Evolutionary conservation across 2,113 vertebrate species (phyloP).

Genomic region (Pelecanus crispus): DNA sequence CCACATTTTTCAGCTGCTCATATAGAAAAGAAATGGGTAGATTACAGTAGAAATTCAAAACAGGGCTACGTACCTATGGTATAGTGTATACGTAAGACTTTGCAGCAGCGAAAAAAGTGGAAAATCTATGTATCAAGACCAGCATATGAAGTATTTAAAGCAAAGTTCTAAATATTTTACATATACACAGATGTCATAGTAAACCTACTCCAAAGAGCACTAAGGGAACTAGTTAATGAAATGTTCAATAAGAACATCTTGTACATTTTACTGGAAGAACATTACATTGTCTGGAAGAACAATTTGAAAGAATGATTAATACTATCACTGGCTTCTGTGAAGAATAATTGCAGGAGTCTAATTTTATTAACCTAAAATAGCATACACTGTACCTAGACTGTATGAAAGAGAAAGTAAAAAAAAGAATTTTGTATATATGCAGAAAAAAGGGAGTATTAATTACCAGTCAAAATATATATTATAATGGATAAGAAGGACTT

Average conservation of each 20-base stretch:
- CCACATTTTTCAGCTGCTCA: slow-evolving; percentile 10
- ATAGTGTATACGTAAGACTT: neutral
- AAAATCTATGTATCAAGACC: neutral
- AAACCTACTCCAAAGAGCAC: neutral
- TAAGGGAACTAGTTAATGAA: neutral
- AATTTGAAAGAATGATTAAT: slow-evolving; percentile 41
- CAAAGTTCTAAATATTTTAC: neutral
- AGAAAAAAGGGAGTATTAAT: neutral
- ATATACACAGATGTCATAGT: neutral
- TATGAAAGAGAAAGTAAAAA: neutral
- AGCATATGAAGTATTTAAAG: neutral
- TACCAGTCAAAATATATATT: neutral
- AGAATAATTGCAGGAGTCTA: slow-evolving; percentile 11
- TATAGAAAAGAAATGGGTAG: neutral
- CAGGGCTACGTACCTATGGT: accelerated
- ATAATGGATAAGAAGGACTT: neutral
- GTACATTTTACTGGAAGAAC: slow-evolving; percentile 25
- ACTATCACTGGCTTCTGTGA: neutral
- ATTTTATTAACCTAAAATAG: slow-evolving; percentile 20
- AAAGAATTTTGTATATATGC: neutral
- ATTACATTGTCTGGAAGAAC: neutral
- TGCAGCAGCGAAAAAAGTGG: neutral
- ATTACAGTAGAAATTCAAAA: neutral
- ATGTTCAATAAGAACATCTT: slow-evolving; percentile 24
- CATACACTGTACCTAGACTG: neutral